Conservation (phyloP, 2,888 invertebrate species). For the Eucriotettix oculatus region DNA sequence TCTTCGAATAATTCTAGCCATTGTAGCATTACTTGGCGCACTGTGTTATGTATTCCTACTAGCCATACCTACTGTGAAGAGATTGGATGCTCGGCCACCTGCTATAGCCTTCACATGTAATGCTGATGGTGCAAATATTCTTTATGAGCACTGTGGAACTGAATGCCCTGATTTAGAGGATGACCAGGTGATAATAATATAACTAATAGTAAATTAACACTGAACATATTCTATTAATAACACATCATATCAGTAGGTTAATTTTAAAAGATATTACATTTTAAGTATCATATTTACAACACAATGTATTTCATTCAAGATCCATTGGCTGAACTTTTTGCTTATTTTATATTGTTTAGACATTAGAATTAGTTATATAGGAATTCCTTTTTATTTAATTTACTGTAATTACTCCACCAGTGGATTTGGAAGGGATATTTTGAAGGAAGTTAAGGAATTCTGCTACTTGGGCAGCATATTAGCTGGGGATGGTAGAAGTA, state of each 20-base stretch:
- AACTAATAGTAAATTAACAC: not conserved
- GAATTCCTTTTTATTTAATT: too few species aligned
- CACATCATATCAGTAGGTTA: not conserved
- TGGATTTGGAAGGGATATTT: too few species aligned
- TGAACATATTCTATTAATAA: not conserved
- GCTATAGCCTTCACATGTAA: constrained; percentile 56
- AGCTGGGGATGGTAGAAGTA: too few species aligned
- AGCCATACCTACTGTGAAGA: constrained; percentile 46
- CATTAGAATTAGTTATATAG: too few species aligned
- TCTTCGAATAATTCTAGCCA: constrained; percentile 48
- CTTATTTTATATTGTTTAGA: too few species aligned
- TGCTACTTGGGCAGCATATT: too few species aligned
- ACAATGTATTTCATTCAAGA: not conserved
- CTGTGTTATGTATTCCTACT: constrained; percentile 50
- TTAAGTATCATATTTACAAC: not conserved
- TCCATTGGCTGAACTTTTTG: not conserved
- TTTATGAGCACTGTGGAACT: constrained; percentile 50
- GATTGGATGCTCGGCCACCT: constrained; percentile 40
- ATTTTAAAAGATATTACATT: not conserved
- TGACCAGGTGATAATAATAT: not conserved
- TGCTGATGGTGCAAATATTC: constrained; percentile 46
- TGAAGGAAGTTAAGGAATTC: too few species aligned
- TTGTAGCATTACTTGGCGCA: constrained; percentile 48
- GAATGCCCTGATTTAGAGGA: not conserved
- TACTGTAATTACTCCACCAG: too few species aligned